Conservation (phyloP, 2,888 invertebrate species). For the Ichneumon xanthorius region DNA sequence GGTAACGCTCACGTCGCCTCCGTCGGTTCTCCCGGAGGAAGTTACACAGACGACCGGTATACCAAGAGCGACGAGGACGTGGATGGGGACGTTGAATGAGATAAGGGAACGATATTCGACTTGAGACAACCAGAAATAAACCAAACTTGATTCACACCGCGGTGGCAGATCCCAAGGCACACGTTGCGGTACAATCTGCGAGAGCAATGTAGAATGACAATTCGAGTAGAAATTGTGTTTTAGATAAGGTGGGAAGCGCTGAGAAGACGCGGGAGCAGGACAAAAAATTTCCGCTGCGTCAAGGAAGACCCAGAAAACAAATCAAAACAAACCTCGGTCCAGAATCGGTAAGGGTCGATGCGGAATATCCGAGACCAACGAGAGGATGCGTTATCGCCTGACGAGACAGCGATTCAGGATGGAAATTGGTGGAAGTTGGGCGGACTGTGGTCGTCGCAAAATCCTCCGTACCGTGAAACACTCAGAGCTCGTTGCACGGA, state of each 20-base stretch:
- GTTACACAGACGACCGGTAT: constrained; percentile 25
- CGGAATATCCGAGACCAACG: not conserved
- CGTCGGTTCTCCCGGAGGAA: constrained; percentile 24
- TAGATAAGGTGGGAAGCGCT: not conserved
- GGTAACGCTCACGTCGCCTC: constrained; percentile 41
- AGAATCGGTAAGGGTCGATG: not conserved
- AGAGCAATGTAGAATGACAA: not conserved
- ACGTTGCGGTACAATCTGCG: not conserved
- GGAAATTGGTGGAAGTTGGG: constrained; percentile 56
- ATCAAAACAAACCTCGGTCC: not conserved
- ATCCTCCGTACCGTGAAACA: constrained; percentile 56
- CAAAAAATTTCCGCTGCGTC: not conserved
- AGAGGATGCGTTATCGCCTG: not conserved
- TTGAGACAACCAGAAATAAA: constrained; percentile 25
- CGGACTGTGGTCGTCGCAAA: constrained; percentile 47
- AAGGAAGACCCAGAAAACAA: not conserved
- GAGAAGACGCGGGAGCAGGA: not conserved
- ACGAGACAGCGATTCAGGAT: constrained; percentile 53
- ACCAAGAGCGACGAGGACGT: constrained; percentile 20
- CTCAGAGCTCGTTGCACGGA: constrained; percentile 40
- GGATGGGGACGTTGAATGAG: constrained; percentile 21
- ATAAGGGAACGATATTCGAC: constrained; percentile 39
- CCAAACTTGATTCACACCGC: constrained; percentile 3
- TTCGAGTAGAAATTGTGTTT: constrained; percentile 14
- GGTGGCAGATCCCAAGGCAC: not conserved